Evolutionary conservation across 2,888 invertebrate species (phyloP).

Genomic region (Troilus luridus): DNA sequence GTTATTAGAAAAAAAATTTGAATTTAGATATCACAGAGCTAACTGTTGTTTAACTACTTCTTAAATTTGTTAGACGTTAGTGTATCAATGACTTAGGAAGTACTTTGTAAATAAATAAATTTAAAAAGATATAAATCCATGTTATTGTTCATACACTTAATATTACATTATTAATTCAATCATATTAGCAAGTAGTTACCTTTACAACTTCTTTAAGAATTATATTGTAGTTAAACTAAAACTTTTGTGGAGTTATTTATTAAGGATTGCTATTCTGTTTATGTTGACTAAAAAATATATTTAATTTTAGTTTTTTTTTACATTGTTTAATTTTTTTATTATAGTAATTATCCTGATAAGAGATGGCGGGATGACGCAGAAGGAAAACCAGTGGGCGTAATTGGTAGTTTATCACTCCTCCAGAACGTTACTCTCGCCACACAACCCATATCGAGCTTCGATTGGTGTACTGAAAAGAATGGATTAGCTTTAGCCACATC

Average conservation of each 20-base stretch:
- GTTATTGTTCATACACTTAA: too few relatives aligned
- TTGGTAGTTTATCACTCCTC: conserved; percentile 81
- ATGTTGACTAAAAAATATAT: neutral
- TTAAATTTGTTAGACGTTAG: too few relatives aligned
- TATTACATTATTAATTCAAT: too few relatives aligned
- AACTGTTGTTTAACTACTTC: too few relatives aligned
- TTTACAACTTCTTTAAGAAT: neutral
- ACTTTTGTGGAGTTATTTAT: neutral
- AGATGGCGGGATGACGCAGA: conserved; percentile 80
- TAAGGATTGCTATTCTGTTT: neutral
- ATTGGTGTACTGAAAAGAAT: conserved; percentile 92
- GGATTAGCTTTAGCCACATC: conserved; percentile 91
- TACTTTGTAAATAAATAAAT: too few relatives aligned
- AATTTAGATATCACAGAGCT: too few relatives aligned
- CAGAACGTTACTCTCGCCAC: conserved; percentile 86
- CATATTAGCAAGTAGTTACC: neutral
- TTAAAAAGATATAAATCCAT: too few relatives aligned
- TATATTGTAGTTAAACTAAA: neutral
- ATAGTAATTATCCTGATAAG: conserved; percentile 84
- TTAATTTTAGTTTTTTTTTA: neutral
- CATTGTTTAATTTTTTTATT: conserved; percentile 60
- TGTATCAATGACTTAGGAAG: too few relatives aligned
- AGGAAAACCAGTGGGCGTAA: conserved; percentile 81
- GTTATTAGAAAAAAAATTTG: too few relatives aligned
- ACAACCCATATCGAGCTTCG: conserved; percentile 90